Conservation (phyloP, 1,140 invertebrate species). For the Lepidurus arcticus region DNA sequence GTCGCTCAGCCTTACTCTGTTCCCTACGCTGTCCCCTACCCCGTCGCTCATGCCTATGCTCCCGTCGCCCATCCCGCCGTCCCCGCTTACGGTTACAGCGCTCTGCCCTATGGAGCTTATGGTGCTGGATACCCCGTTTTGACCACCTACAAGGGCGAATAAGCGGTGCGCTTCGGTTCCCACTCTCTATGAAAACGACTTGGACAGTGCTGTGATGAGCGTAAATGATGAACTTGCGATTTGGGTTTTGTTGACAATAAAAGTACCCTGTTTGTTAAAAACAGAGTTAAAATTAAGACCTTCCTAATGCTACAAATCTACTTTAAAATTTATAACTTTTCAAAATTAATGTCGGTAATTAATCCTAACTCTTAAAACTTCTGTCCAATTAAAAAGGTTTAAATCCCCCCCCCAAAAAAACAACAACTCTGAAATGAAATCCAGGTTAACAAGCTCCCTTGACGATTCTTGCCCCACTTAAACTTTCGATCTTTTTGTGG, state of each 20-base stretch:
- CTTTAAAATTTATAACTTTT: too few species aligned
- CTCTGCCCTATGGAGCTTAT: background rate
- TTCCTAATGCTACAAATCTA: too few species aligned
- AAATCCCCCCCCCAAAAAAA: too few species aligned
- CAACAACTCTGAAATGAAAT: too few species aligned
- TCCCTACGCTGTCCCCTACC: conserved; percentile 35
- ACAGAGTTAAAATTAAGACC: background rate
- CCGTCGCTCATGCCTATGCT: background rate
- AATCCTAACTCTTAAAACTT: too few species aligned
- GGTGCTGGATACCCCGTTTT: background rate
- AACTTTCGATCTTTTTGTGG: too few species aligned
- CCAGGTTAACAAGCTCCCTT: too few species aligned
- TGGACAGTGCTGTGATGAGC: conserved; percentile 9
- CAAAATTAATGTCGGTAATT: too few species aligned
- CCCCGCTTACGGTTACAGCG: background rate
- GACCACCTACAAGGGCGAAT: background rate
- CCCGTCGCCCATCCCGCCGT: background rate
- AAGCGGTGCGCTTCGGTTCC: background rate
- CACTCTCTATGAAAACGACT: background rate
- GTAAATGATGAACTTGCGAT: background rate
- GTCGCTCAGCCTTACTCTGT: conserved; percentile 40
- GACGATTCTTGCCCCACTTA: too few species aligned
- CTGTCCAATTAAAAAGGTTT: too few species aligned
- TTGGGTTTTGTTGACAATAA: background rate
- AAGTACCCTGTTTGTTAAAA: background rate